phyloP scores from a whole-genome alignment of 2,113 vertebrate genomes.

The Ophthalmotilapia sp. region DNA sequence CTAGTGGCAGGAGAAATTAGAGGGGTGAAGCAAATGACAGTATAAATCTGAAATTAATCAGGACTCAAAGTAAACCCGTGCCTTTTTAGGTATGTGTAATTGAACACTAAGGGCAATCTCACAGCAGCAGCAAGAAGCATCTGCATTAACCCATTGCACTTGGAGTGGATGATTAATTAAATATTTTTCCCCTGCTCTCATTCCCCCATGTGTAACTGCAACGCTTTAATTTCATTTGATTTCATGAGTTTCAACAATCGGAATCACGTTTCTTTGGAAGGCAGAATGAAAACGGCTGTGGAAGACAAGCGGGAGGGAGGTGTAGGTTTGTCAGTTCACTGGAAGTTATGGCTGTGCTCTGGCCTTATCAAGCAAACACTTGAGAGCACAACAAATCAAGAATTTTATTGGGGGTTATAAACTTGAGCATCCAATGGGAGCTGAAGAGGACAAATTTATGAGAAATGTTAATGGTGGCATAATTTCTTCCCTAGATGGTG shows the following conservation, averaged over 20 bases:
- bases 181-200: slow-evolving; percentile 12
- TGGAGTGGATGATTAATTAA: slow-evolving; percentile 50
- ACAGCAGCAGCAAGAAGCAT: slow-evolving; percentile 32
- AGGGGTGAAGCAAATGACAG: slow-evolving; percentile 42
- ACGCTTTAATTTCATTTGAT: slow-evolving; percentile 56
- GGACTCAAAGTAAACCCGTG: slow-evolving; percentile 31
- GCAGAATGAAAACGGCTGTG: neutral
- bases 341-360: slow-evolving; percentile 60
- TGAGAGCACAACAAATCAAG: slow-evolving; percentile 75
- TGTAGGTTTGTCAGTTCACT: slow-evolving; percentile 29
- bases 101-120: slow-evolving; percentile 54
- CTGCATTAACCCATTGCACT: slow-evolving; percentile 49
- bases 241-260: slow-evolving; percentile 26
- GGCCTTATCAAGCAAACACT: slow-evolving; percentile 69
- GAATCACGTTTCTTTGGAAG: neutral
- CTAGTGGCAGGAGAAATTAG: slow-evolving; percentile 43
- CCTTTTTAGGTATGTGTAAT: slow-evolving; percentile 44
- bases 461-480: slow-evolving; percentile 63
- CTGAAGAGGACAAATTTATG: slow-evolving; percentile 72
- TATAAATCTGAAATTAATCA: slow-evolving; percentile 69
- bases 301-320: slow-evolving; percentile 11
- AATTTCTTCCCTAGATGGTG: slow-evolving; percentile 58
- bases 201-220: neutral
- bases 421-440: slow-evolving; percentile 66
- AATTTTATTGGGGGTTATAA: slow-evolving; percentile 75